These are phyloP conservation scores for Dioctria rufipes DNA, from an alignment of 2,888 invertebrate species.

Conservation along the genomic window DNA sequence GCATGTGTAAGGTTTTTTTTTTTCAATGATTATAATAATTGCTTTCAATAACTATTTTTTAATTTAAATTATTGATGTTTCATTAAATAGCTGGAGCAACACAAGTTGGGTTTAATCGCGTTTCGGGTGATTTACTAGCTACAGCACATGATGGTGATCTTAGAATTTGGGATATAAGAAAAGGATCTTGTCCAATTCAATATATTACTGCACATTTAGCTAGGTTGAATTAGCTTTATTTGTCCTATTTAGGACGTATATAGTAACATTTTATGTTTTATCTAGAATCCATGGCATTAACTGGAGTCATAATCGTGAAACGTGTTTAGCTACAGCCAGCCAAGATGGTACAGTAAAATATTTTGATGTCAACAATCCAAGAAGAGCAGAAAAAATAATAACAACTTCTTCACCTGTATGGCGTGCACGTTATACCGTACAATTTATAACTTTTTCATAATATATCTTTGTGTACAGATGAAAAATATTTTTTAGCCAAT, in stretches of 20 bases:
- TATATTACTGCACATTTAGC: slow-evolving; percentile 94
- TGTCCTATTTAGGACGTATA: background rate
- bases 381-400: slow-evolving; percentile 87
- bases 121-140: slow-evolving; percentile 87
- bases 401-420: slow-evolving; percentile 89
- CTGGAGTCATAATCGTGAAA: slow-evolving; percentile 91
- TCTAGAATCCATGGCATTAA: slow-evolving; percentile 91
- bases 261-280: background rate
- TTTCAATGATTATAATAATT: background rate
- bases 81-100: slow-evolving; percentile 83
- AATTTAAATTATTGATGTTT: background rate
- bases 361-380: slow-evolving; percentile 90
- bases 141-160: slow-evolving; percentile 97
- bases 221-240: slow-evolving; percentile 60
- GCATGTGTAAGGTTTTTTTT: slow-evolving; percentile 73
- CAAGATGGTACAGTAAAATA: slow-evolving; percentile 97
- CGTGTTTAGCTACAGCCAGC: slow-evolving; percentile 91
- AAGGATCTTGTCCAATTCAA: slow-evolving; percentile 88
- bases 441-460: background rate
- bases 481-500: slow-evolving; percentile 78
- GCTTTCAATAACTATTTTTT: background rate
- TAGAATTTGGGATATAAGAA: slow-evolving; percentile 95
- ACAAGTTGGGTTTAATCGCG: slow-evolving; percentile 94
- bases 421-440: slow-evolving; percentile 90
- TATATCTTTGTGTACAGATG: background rate